phyloP scores from a whole-genome alignment of 1,140 invertebrate species.

The Brachionus rubens region DNA sequence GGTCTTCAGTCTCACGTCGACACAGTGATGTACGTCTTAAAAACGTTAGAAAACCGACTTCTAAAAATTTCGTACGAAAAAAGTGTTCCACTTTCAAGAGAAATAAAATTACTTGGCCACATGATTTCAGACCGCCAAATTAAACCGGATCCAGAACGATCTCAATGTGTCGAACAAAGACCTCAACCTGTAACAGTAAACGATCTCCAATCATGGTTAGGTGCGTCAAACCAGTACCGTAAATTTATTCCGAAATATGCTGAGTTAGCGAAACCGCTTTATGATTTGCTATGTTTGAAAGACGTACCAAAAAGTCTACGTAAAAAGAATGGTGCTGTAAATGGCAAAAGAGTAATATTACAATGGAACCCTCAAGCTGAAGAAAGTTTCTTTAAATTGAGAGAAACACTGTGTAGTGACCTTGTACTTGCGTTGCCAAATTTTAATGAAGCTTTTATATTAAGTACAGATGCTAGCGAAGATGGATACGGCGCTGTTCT shows the following conservation, averaged over 20 bases:
- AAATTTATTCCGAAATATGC: no score
- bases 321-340: background rate
- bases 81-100: no score
- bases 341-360: background rate
- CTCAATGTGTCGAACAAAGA: no score
- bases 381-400: background rate
- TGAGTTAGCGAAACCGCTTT: no score
- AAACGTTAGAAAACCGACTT: background rate
- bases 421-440: conserved; percentile 5
- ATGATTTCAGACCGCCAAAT: no score
- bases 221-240: no score
- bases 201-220: no score
- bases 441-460: background rate
- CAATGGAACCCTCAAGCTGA: background rate
- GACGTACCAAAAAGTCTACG: background rate
- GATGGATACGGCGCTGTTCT: conserved; percentile 10
- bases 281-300: background rate
- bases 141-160: no score
- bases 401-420: background rate
- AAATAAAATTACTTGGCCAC: no score
- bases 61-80: no score
- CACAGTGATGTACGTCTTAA: background rate
- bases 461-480: background rate
- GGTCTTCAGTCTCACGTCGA: background rate
- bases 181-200: no score